Conservation (phyloP, 1,140 invertebrate genomes). For the Thalassaphorura encarpata region DNA sequence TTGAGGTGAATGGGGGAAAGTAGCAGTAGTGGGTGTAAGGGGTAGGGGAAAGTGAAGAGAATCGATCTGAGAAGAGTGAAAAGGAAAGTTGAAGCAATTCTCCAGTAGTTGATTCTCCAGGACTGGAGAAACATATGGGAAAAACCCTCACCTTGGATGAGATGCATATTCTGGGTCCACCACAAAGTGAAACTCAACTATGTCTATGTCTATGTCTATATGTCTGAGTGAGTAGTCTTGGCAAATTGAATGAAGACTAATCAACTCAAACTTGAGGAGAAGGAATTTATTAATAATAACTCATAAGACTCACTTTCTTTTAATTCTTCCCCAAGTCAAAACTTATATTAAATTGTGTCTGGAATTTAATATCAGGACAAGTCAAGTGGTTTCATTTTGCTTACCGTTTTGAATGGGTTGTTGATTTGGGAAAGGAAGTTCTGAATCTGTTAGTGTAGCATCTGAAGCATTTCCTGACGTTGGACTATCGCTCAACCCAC, state of each 20-base stretch:
- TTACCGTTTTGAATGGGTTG: conserved; percentile 31
- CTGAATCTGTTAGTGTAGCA: conserved; percentile 68
- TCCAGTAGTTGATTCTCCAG: too few relatives aligned
- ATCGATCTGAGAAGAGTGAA: too few relatives aligned
- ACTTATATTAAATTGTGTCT: background rate
- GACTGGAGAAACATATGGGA: too few relatives aligned
- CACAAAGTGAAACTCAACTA: too few relatives aligned
- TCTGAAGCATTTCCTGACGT: conserved; percentile 68
- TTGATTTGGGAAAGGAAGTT: conserved; percentile 54
- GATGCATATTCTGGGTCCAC: too few relatives aligned
- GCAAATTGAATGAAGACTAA: background rate
- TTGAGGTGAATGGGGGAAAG: too few relatives aligned
- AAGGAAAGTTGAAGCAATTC: too few relatives aligned
- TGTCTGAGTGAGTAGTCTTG: too few relatives aligned
- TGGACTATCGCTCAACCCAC: conserved; percentile 60
- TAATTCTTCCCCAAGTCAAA: background rate
- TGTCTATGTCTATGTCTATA: too few relatives aligned
- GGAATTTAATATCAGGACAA: background rate
- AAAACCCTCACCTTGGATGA: too few relatives aligned
- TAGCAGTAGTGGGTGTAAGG: too few relatives aligned
- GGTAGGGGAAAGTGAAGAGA: too few relatives aligned
- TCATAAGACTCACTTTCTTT: background rate
- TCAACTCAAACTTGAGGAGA: background rate
- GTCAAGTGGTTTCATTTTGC: background rate
- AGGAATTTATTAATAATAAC: background rate